Evolutionary conservation across 64 coral and sea anemone species (phyloP).

Genomic region (Montipora cactus): DNA sequence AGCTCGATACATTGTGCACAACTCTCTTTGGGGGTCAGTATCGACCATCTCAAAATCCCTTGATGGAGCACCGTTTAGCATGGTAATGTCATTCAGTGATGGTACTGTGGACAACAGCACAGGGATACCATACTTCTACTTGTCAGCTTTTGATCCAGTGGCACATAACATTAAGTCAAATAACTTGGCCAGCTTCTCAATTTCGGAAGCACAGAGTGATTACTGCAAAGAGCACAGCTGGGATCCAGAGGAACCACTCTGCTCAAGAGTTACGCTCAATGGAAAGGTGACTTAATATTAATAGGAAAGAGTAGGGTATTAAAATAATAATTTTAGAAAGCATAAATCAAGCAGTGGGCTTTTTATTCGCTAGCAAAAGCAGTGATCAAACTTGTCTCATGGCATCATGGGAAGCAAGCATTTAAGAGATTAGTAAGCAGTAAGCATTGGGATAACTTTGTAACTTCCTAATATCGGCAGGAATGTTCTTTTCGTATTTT

Average conservation of each 20-base stretch:
- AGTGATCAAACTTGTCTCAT: no score
- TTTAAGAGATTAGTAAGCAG: no score
- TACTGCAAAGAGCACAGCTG: slow-evolving; percentile 35
- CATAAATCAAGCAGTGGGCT: no score
- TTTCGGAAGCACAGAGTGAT: slow-evolving; percentile 36
- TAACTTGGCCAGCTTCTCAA: neutral
- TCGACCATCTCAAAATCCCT: slow-evolving; percentile 23
- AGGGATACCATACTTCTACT: slow-evolving; percentile 42
- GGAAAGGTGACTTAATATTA: slow-evolving; percentile 11
- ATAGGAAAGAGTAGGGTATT: neutral
- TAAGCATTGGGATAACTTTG: no score
- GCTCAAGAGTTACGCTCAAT: slow-evolving; percentile 24
- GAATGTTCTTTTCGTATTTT: no score
- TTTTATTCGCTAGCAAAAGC: no score
- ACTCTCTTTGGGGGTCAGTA: slow-evolving; percentile 24
- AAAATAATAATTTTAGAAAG: no score
- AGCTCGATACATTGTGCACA: slow-evolving; percentile 52
- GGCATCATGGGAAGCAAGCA: no score
- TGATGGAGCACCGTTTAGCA: slow-evolving; percentile 21
- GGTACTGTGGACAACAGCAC: slow-evolving; percentile 26
- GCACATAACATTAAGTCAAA: neutral
- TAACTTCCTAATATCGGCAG: no score
- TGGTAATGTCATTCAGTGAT: slow-evolving; percentile 41
- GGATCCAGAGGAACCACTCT: slow-evolving; percentile 32
- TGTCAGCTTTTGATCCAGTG: slow-evolving; percentile 8